Evolutionary conservation across 1,140 invertebrate genomes (phyloP).

Genomic region (Heliconius himera): DNA sequence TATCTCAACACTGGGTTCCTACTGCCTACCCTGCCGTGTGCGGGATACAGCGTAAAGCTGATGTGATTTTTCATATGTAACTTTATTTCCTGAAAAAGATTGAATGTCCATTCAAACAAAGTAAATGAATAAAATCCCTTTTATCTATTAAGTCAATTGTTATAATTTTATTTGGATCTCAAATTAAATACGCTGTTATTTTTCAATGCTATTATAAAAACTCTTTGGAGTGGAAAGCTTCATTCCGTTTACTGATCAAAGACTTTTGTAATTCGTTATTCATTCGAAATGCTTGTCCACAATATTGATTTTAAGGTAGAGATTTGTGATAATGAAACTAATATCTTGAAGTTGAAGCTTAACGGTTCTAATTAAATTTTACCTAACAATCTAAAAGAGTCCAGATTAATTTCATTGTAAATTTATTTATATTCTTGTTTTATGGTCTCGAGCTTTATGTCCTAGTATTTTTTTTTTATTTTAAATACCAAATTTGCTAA

Average conservation of each 20-base stretch:
- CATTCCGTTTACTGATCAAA: constrained; percentile 21
- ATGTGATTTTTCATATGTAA: too few species aligned
- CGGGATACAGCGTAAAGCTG: too few species aligned
- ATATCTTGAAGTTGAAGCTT: background rate
- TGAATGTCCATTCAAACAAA: background rate
- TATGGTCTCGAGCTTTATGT: too few species aligned
- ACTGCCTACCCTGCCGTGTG: too few species aligned
- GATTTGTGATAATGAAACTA: background rate
- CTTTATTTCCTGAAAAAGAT: constrained; percentile 6
- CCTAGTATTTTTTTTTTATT: too few species aligned
- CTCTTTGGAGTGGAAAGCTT: constrained; percentile 29
- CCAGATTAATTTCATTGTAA: background rate
- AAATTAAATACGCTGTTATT: constrained; percentile 7
- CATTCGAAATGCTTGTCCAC: constrained; percentile 9
- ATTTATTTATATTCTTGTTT: background rate
- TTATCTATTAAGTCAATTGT: constrained; percentile 4
- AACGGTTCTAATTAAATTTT: background rate
- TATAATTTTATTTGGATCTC: constrained; percentile 12
- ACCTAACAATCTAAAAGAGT: background rate
- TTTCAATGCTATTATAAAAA: constrained; percentile 33
- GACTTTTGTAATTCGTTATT: constrained; percentile 18
- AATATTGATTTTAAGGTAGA: background rate
- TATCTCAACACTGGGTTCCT: too few species aligned
- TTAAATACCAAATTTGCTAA: too few species aligned
- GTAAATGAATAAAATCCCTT: background rate